Evolutionary conservation across 1,140 invertebrate genomes (phyloP).

Genomic region (Planococcus citri): DNA sequence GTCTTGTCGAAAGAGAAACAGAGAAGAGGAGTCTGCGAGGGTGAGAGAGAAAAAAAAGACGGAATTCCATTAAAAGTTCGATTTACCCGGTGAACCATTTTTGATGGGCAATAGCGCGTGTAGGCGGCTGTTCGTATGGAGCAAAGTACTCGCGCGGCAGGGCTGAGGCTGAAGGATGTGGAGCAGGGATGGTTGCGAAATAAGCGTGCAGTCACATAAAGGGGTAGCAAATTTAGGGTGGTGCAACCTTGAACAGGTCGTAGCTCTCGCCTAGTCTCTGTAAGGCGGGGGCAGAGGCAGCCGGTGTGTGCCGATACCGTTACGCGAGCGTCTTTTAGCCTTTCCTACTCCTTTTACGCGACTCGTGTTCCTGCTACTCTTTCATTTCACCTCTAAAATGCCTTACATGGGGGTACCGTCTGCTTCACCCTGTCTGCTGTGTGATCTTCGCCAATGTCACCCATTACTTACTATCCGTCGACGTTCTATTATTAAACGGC

Average conservation of each 20-base stretch:
- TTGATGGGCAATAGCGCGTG: conserved; percentile 5
- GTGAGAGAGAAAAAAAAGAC: neutral
- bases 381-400: conserved; percentile 7
- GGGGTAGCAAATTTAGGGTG: neutral
- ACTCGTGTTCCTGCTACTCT: neutral
- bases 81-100: conserved; percentile 1
- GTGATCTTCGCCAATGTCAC: conserved; percentile 4
- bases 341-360: neutral
- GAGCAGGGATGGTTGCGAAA: no score
- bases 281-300: no score
- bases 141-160: neutral
- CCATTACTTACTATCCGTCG: neutral
- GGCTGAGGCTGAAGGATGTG: no score
- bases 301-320: neutral
- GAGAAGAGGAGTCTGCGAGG: no score
- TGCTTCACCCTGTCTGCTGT: neutral
- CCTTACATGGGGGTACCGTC: neutral
- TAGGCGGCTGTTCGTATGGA: neutral
- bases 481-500: conserved; percentile 5
- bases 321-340: neutral
- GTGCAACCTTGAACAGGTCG: neutral
- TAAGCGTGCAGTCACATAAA: neutral
- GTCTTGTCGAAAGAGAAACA: no score
- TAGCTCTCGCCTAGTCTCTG: neutral
- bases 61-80: conserved; percentile 6